A percentile compares a stretch with the other conserved stretches of the same genome.
These are phyloP conservation scores for Machimus rusticus DNA, from an alignment of 2,888 invertebrate species.

Conservation along the genomic window DNA sequence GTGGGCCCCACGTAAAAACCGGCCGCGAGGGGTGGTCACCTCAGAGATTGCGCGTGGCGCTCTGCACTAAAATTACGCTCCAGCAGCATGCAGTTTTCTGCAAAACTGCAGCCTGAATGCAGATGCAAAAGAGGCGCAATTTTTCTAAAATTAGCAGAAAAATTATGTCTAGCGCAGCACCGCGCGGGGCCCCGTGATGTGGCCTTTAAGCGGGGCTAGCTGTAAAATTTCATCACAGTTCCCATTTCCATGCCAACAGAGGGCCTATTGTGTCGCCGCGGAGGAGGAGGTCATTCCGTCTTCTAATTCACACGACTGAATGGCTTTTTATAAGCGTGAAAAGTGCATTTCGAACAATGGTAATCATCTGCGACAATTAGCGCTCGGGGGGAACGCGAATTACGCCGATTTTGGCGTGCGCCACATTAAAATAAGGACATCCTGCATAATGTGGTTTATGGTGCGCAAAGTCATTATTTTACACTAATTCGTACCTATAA, in stretches of 20 bases:
- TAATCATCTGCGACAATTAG: constrained; percentile 27
- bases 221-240: constrained; percentile 29
- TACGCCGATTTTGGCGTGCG: not conserved
- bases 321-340: constrained; percentile 20
- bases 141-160: not conserved
- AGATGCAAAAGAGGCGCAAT: not conserved
- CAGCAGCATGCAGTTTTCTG: not conserved
- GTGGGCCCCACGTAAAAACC: not conserved
- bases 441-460: not conserved
- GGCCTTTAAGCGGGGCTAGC: constrained; percentile 13
- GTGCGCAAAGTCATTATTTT: not conserved
- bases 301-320: constrained; percentile 43
- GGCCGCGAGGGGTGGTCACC: not conserved
- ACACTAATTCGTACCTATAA: too few relatives aligned
- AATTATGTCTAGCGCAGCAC: not conserved
- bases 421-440: not conserved
- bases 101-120: not conserved
- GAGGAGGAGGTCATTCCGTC: constrained; percentile 43
- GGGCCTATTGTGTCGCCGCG: constrained; percentile 20
- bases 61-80: not conserved
- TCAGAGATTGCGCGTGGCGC: not conserved
- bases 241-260: constrained; percentile 34
- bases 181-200: not conserved
- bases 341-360: constrained; percentile 35
- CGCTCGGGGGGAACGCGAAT: not conserved